Conservation (phyloP, 2,113 vertebrate species). For the Poeciliopsis prolifica region DNA sequence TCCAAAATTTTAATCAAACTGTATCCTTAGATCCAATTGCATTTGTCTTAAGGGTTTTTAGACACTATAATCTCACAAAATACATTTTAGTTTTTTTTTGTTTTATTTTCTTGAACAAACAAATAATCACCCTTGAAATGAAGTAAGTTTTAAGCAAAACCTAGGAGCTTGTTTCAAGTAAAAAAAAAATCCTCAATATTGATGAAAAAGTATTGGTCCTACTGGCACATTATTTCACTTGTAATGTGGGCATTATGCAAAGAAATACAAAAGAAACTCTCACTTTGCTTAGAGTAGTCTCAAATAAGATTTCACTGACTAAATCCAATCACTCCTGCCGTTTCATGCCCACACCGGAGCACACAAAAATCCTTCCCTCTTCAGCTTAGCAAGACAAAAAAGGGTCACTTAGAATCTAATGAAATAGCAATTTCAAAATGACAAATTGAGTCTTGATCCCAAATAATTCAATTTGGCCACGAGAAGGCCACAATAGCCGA, state of each 20-base stretch:
- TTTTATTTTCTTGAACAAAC: too few species aligned
- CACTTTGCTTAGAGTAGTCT: neutral
- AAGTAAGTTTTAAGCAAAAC: too few species aligned
- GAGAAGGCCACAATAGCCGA: constrained; percentile 29
- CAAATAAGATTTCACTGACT: neutral
- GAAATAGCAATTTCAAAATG: constrained; percentile 53
- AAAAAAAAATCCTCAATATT: too few species aligned
- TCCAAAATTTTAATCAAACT: too few species aligned
- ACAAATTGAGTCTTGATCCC: constrained; percentile 58
- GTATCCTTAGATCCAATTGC: too few species aligned
- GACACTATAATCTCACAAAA: too few species aligned
- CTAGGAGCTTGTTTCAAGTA: too few species aligned
- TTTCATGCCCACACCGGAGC: neutral
- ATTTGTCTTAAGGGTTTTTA: too few species aligned
- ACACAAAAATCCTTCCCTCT: constrained; percentile 11
- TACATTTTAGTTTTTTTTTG: too few species aligned
- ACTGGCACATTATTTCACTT: too few species aligned
- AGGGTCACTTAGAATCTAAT: constrained; percentile 63
- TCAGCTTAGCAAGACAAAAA: constrained; percentile 37
- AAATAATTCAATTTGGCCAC: constrained; percentile 55
- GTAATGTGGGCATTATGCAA: neutral
- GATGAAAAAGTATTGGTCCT: too few species aligned
- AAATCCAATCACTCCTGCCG: constrained; percentile 16
- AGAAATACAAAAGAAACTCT: neutral
- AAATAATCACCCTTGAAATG: too few species aligned